These are phyloP conservation scores for Pitangus sulphuratus DNA, from an alignment of 2,797 vertebrate species.

Conservation along the genomic window DNA sequence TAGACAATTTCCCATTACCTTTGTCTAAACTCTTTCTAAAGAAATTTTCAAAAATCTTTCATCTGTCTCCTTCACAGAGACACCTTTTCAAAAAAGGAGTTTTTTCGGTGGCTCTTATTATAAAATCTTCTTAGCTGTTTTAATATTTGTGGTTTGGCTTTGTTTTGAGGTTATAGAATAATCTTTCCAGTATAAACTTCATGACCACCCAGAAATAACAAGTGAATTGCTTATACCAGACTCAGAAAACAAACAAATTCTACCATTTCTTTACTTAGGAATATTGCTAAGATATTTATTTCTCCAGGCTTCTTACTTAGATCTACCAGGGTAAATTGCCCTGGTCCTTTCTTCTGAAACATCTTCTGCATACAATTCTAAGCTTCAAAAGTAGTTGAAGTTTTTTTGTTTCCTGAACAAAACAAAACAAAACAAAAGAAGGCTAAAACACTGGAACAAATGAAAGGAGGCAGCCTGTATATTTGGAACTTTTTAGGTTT, in stretches of 20 bases:
- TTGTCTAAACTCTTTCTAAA: background rate
- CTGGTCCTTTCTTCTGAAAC: background rate
- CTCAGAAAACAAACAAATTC: constrained; percentile 3
- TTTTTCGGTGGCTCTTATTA: background rate
- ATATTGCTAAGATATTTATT: background rate
- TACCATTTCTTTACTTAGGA: background rate
- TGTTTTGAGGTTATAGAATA: background rate
- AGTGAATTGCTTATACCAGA: background rate
- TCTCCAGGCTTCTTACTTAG: background rate
- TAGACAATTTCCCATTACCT: background rate
- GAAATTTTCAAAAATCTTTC: background rate
- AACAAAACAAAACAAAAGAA: background rate
- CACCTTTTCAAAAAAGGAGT: background rate
- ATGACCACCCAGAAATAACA: constrained; percentile 29
- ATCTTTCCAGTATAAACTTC: constrained; percentile 12
- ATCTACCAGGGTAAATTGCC: background rate
- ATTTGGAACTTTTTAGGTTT: background rate
- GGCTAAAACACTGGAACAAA: background rate
- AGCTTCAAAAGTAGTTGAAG: background rate
- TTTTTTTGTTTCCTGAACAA: background rate
- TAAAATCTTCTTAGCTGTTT: background rate
- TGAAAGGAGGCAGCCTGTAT: background rate
- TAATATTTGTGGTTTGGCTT: constrained; percentile 32
- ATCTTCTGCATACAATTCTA: background rate
- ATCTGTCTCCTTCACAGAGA: background rate